phyloP scores from a whole-genome alignment of 2,888 invertebrate species.

The Chrysodeixis includens region DNA sequence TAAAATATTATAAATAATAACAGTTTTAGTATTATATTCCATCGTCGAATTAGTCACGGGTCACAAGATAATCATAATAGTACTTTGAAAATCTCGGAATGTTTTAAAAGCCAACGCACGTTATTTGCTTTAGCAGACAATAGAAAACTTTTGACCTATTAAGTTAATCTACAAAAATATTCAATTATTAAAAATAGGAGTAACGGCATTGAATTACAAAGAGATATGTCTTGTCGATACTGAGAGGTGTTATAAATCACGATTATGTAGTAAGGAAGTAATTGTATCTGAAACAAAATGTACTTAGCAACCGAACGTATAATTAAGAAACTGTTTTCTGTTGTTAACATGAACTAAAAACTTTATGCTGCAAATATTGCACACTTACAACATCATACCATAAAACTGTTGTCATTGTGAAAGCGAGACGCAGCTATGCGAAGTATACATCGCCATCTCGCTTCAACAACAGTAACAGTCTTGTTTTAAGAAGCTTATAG shows the following conservation, averaged over 20 bases:
- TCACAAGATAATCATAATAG: no score
- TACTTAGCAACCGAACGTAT: conserved; percentile 25
- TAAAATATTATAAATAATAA: no score
- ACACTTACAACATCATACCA: no score
- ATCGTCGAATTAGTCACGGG: no score
- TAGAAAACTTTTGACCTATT: background rate
- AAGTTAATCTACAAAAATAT: background rate
- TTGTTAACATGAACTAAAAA: conserved; percentile 20
- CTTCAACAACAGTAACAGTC: no score
- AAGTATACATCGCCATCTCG: no score
- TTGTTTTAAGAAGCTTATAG: no score
- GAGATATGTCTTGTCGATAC: conserved; percentile 18
- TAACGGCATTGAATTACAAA: conserved; percentile 27
- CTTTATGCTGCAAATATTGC: conserved; percentile 26
- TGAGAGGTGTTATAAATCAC: conserved; percentile 47
- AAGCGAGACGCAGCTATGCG: no score
- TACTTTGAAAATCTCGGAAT: no score
- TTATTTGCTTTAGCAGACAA: no score
- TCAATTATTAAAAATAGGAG: background rate
- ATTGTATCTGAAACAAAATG: conserved; percentile 32
- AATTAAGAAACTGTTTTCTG: conserved; percentile 39
- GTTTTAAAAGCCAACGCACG: no score
- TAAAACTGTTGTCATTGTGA: conserved; percentile 12
- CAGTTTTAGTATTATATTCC: no score
- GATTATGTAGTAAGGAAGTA: conserved; percentile 60